A percentile compares a stretch with the other conserved stretches of the same genome.
Evolutionary conservation across 1,140 invertebrate species (phyloP).

Genomic region (Zaprionus africanus): DNA sequence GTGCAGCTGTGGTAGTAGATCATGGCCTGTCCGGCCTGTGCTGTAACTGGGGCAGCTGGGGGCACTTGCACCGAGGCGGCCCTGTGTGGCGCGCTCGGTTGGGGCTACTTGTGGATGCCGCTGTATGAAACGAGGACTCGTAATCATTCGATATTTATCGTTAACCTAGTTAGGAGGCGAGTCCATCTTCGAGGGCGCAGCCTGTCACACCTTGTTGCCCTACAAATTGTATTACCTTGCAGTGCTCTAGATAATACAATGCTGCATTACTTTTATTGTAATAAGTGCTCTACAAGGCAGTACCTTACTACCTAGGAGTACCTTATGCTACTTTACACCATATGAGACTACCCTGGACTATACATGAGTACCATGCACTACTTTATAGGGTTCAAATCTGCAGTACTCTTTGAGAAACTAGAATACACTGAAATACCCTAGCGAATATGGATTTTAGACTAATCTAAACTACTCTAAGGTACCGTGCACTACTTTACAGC

Average conservation of each 20-base stretch:
- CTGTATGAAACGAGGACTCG: conserved; percentile 68
- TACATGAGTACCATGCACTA: too few species aligned
- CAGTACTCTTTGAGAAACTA: neutral
- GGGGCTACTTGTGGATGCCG: conserved; percentile 44
- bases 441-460: neutral
- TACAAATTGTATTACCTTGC: conserved; percentile 42
- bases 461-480: neutral
- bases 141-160: conserved; percentile 77
- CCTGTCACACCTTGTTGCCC: conserved; percentile 26
- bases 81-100: conserved; percentile 48
- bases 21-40: conserved; percentile 63
- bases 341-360: too few species aligned
- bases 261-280: neutral
- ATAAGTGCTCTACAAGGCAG: neutral
- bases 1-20: conserved; percentile 71
- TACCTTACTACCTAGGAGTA: neutral
- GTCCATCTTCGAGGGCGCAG: conserved; percentile 40
- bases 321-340: neutral
- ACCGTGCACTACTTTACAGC: neutral
- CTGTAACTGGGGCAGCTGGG: conserved; percentile 65
- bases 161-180: conserved; percentile 69
- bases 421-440: neutral
- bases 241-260: neutral
- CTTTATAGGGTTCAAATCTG: too few species aligned
- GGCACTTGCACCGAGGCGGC: conserved; percentile 66